Conservation (phyloP, 2,797 vertebrate genomes). For the Alcedo atthis region DNA sequence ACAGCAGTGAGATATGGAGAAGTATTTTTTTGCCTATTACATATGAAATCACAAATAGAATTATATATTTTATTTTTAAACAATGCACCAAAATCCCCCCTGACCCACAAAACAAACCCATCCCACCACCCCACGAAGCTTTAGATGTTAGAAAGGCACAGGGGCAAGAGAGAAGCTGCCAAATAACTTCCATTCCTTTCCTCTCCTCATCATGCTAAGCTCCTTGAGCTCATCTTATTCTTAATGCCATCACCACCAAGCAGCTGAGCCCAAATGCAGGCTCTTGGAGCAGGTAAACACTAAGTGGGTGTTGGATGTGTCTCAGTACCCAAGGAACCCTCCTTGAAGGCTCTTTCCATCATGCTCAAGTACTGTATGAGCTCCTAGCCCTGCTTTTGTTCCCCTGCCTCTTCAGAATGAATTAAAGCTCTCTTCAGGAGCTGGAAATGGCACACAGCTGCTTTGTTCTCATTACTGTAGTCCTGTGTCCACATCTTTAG, state of each 20-base stretch:
- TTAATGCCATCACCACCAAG: not conserved
- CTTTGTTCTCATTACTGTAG: not conserved
- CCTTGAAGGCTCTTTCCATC: not conserved
- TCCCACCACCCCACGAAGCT: not conserved
- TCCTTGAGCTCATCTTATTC: not conserved
- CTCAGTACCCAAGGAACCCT: not conserved
- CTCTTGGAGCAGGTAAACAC: not conserved
- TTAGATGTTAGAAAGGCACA: not conserved
- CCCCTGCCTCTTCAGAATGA: fast-evolving
- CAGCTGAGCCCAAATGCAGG: not conserved
- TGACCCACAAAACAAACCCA: not conserved
- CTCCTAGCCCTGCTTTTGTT: not conserved
- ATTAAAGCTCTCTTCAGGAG: not conserved
- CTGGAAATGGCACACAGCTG: not conserved
- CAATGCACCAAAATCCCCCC: not conserved
- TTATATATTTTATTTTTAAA: not conserved
- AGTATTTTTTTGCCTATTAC: not conserved
- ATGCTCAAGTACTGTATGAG: not conserved
- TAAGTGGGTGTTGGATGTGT: not conserved
- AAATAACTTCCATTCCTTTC: not conserved
- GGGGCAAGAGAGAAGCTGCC: not conserved
- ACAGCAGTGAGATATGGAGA: not conserved
- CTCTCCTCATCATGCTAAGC: not conserved
- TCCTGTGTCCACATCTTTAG: not conserved
- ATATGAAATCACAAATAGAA: not conserved